Evolutionary conservation across 2,888 invertebrate genomes (phyloP).

Genomic region (Scelioninae gen. 1): DNA sequence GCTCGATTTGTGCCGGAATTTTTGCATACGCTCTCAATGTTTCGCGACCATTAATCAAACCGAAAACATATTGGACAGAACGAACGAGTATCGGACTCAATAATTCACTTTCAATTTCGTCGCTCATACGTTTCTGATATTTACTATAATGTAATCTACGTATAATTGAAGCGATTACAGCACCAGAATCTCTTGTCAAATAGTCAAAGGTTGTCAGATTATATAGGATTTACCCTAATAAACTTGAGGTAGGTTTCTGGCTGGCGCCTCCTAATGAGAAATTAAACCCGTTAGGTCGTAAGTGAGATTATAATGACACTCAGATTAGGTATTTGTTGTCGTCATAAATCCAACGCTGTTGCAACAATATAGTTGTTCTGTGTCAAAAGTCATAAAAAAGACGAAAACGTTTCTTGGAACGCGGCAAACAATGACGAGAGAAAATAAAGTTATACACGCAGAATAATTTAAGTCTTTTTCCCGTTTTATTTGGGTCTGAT

Average conservation of each 20-base stretch:
- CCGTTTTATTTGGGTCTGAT: background rate
- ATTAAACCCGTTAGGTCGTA: slow-evolving; percentile 66
- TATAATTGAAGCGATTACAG: slow-evolving; percentile 56
- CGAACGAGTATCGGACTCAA: slow-evolving; percentile 25
- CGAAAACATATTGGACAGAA: slow-evolving; percentile 16
- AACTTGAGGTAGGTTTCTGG: slow-evolving; percentile 57
- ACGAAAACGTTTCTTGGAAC: slow-evolving; percentile 21
- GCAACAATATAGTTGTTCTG: slow-evolving; percentile 21
- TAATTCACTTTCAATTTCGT: slow-evolving; percentile 59
- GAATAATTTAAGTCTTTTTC: slow-evolving; percentile 32
- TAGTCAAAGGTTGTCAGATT: slow-evolving; percentile 66
- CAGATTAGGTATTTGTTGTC: slow-evolving; percentile 63
- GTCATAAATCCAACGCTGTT: slow-evolving; percentile 42
- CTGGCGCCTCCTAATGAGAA: slow-evolving; percentile 61
- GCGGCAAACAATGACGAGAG: slow-evolving; percentile 31
- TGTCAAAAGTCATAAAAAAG: slow-evolving; percentile 43
- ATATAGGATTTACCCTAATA: slow-evolving; percentile 62
- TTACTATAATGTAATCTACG: slow-evolving; percentile 50
- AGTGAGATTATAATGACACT: slow-evolving; percentile 66
- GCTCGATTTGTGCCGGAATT: slow-evolving; percentile 6
- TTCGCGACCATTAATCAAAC: slow-evolving; percentile 42
- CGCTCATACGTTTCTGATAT: slow-evolving; percentile 32
- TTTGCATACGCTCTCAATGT: slow-evolving; percentile 5
- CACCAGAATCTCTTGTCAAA: slow-evolving; percentile 50
- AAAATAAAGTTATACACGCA: slow-evolving; percentile 25